phyloP scores from a whole-genome alignment of 1,140 invertebrate species.

The Drosophila pseudoobscura region DNA sequence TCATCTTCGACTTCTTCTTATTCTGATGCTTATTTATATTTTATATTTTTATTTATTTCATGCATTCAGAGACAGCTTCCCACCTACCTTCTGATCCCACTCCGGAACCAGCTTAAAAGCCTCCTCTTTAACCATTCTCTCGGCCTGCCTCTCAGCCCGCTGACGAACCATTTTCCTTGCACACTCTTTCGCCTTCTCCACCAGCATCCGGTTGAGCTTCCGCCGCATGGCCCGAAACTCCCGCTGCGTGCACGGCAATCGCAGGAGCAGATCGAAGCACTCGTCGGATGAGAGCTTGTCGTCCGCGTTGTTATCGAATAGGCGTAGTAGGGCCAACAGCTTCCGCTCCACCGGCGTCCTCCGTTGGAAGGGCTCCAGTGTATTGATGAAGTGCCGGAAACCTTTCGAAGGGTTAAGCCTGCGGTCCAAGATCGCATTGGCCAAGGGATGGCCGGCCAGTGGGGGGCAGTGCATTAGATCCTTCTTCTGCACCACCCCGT shows the following conservation, averaged over 20 bases:
- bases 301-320: slow-evolving; percentile 48
- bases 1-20: too few relatives aligned
- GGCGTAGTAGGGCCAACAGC: slow-evolving; percentile 18
- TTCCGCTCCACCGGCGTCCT: slow-evolving; percentile 29
- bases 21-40: too few relatives aligned
- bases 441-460: slow-evolving; percentile 43
- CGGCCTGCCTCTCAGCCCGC: too few relatives aligned
- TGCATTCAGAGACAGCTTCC: too few relatives aligned
- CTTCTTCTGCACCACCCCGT: slow-evolving; percentile 35
- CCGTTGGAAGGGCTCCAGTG: slow-evolving; percentile 36
- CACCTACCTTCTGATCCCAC: too few relatives aligned
- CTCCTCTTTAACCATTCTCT: too few relatives aligned
- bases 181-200: slow-evolving; percentile 11
- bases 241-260: slow-evolving; percentile 29
- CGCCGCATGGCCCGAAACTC: slow-evolving; percentile 42
- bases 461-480: slow-evolving; percentile 32
- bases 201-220: slow-evolving; percentile 33
- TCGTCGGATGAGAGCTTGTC: slow-evolving; percentile 36
- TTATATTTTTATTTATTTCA: too few relatives aligned
- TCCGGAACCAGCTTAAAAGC: too few relatives aligned
- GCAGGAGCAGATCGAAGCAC: slow-evolving; percentile 30
- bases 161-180: too few relatives aligned
- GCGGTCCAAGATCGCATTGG: slow-evolving; percentile 31
- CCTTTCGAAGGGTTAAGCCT: slow-evolving; percentile 39
- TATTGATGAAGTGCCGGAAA: slow-evolving; percentile 38